Evolutionary conservation across 2,888 invertebrate species (phyloP).

Genomic region (Coecobrya sp.): DNA sequence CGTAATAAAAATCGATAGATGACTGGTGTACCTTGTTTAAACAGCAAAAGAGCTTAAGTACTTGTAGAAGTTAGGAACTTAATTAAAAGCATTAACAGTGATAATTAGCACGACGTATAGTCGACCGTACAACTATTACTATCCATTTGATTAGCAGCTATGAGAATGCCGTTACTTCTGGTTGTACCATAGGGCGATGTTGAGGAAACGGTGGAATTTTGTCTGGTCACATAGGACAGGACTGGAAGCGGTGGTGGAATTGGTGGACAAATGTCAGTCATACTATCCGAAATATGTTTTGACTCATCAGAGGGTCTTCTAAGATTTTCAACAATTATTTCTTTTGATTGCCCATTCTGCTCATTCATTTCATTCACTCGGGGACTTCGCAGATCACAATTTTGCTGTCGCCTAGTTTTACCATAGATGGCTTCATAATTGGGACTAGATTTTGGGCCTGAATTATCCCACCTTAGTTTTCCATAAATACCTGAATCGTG

Average conservation of each 20-base stretch:
- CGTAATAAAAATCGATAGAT: neutral
- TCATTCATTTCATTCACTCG: conserved; percentile 72
- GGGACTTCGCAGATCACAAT: conserved; percentile 39
- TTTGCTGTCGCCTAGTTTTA: conserved; percentile 60
- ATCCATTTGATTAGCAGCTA: conserved; percentile 45
- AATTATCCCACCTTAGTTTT: conserved; percentile 74
- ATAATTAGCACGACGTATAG: conserved; percentile 29
- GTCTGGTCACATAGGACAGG: conserved; percentile 84
- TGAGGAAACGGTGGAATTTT: conserved; percentile 46
- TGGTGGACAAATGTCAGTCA: conserved; percentile 82
- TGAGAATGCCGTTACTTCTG: conserved; percentile 59
- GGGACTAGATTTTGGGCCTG: conserved; percentile 51
- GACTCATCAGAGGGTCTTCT: conserved; percentile 54
- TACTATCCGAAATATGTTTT: conserved; percentile 64
- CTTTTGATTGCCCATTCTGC: conserved; percentile 41
- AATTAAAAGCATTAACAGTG: neutral
- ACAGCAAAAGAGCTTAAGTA: neutral
- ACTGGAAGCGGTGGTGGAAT: conserved; percentile 86
- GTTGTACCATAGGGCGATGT: conserved; percentile 51
- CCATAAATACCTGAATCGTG: conserved; percentile 73
- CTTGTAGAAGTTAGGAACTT: conserved; percentile 13
- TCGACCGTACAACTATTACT: neutral
- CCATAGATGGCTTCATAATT: conserved; percentile 77
- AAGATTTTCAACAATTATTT: conserved; percentile 73
- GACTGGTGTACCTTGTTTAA: neutral